phyloP scores from a whole-genome alignment of 2,888 invertebrate genomes.

The Agelastica alni region DNA sequence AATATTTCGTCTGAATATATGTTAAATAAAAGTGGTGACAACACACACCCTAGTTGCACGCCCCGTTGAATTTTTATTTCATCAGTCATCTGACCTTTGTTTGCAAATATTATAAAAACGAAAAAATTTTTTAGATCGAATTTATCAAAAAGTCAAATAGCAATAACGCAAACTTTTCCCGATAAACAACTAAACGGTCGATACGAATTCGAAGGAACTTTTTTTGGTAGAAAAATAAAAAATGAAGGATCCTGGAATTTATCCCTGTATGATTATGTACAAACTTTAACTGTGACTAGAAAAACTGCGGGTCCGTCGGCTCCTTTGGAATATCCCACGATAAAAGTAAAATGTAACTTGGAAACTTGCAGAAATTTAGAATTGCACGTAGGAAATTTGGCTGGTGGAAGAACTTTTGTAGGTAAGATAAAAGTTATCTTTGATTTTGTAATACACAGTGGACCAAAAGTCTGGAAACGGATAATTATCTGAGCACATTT shows the following conservation, averaged over 20 bases:
- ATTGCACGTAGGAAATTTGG: slow-evolving; percentile 74
- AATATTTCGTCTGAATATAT: too few species aligned
- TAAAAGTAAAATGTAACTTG: slow-evolving; percentile 72
- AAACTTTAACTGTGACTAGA: slow-evolving; percentile 68
- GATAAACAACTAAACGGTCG: slow-evolving; percentile 75
- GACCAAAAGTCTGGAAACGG: too few species aligned
- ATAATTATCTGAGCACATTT: too few species aligned
- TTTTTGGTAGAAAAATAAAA: slow-evolving; percentile 65
- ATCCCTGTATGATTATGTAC: slow-evolving; percentile 68
- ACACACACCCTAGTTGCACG: too few species aligned
- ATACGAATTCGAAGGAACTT: slow-evolving; percentile 67
- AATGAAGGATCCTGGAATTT: slow-evolving; percentile 77
- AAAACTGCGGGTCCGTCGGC: slow-evolving; percentile 56
- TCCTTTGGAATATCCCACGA: slow-evolving; percentile 46
- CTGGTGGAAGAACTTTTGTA: slow-evolving; percentile 68
- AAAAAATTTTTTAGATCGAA: slow-evolving; percentile 66
- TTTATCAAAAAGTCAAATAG: slow-evolving; percentile 65
- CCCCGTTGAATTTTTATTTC: too few species aligned
- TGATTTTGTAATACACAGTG: too few species aligned
- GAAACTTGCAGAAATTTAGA: slow-evolving; percentile 77
- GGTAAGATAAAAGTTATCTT: slow-evolving; percentile 61
- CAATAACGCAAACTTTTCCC: slow-evolving; percentile 82
- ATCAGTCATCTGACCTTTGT: too few species aligned
- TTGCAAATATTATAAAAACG: too few species aligned
- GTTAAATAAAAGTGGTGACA: too few species aligned